These are phyloP conservation scores for Griposia aprilina DNA, from an alignment of 2,888 invertebrate species.

Conservation along the genomic window DNA sequence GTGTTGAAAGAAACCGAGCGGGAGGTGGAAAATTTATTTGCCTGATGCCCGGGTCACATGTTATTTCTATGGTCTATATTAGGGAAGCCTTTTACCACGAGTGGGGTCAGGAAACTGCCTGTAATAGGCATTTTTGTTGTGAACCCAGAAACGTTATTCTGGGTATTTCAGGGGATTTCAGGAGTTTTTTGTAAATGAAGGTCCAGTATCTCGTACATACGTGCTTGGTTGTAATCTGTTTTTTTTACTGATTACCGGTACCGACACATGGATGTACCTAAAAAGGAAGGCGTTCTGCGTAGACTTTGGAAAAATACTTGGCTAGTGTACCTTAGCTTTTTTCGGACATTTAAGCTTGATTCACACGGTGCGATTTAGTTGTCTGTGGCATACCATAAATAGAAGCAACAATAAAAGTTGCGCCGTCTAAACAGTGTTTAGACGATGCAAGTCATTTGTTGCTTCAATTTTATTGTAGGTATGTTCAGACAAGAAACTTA, in stretches of 20 bases:
- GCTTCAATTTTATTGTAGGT: not conserved
- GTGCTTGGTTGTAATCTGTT: conserved; percentile 26
- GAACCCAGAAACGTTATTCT: conserved; percentile 41
- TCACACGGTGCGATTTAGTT: not conserved
- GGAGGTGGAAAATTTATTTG: conserved; percentile 59
- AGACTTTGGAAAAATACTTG: not conserved
- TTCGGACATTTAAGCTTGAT: too few relatives aligned
- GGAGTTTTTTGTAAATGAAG: conserved; percentile 26
- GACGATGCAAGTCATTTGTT: too few relatives aligned
- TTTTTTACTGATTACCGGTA: conserved; percentile 2
- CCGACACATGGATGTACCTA: too few relatives aligned
- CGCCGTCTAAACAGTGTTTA: too few relatives aligned
- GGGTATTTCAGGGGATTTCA: conserved; percentile 16
- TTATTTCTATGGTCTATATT: conserved; percentile 68
- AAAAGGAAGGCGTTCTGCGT: not conserved
- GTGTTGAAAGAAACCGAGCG: conserved; percentile 39
- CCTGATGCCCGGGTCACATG: conserved; percentile 61
- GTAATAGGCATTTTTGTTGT: conserved; percentile 66
- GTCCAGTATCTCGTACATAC: conserved; percentile 14
- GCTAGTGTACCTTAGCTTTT: not conserved
- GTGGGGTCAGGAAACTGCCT: conserved; percentile 66
- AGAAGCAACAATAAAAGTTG: not conserved
- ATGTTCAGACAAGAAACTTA: not conserved
- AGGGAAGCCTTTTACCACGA: conserved; percentile 68
- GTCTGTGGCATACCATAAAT: not conserved